These are phyloP conservation scores for Chinchilla lanigera DNA, from an alignment of 2,113 vertebrate genomes.

Conservation along the genomic window DNA sequence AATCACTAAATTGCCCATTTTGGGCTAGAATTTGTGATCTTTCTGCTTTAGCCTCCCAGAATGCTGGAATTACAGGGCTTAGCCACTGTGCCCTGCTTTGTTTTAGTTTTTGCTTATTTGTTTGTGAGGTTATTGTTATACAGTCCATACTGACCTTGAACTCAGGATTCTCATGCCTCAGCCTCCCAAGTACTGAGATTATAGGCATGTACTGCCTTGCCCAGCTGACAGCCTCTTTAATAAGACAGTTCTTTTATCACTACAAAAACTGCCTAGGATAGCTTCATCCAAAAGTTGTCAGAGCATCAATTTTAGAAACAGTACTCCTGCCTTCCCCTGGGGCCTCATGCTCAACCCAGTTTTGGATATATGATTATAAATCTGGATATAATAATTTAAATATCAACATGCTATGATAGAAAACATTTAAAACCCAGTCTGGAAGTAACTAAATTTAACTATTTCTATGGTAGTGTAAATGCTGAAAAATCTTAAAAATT, in stretches of 20 bases:
- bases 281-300: not conserved
- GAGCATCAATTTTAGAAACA: conserved; percentile 24
- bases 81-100: not conserved
- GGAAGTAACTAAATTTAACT: conserved; percentile 36
- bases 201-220: not conserved
- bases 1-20: not conserved
- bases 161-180: not conserved
- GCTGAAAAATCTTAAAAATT: conserved; percentile 4
- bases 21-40: not conserved
- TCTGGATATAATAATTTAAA: conserved; percentile 30
- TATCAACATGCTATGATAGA: not conserved
- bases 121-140: not conserved
- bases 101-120: not conserved
- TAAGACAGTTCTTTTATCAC: not conserved
- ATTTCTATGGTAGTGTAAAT: not conserved
- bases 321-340: not conserved
- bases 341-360: not conserved
- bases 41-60: not conserved
- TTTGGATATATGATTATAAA: conserved; percentile 1
- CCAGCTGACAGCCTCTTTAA: not conserved
- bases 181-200: not conserved
- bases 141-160: not conserved
- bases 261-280: not conserved
- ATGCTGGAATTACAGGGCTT: not conserved
- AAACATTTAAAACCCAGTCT: conserved; percentile 9